Percentiles rank a stretch among this genome's conserved stretches.
phyloP scores from a whole-genome alignment of 2,888 invertebrate species.

The Drosophila colorata region DNA sequence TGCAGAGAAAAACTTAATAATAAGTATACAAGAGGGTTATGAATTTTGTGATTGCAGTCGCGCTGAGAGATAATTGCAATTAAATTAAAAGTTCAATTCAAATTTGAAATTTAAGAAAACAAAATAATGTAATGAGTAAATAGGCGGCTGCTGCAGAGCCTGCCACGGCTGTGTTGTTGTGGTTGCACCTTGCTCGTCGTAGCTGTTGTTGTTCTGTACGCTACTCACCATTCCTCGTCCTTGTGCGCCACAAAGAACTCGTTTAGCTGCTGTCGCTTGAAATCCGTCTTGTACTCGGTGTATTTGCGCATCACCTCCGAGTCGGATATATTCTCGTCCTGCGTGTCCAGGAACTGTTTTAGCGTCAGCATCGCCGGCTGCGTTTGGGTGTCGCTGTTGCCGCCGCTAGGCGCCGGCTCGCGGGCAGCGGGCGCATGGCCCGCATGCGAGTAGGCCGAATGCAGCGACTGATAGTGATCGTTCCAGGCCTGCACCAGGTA shows the following conservation, averaged over 20 bases:
- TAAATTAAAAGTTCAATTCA: slow-evolving; percentile 4
- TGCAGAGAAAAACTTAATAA: slow-evolving; percentile 84
- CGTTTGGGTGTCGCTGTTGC: slow-evolving; percentile 86
- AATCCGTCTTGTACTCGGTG: slow-evolving; percentile 99
- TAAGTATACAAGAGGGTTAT: slow-evolving; percentile 74
- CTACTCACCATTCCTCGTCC: slow-evolving; percentile 99
- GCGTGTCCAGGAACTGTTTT: slow-evolving; percentile 97
- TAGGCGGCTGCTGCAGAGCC: neutral
- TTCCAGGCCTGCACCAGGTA: slow-evolving; percentile 85
- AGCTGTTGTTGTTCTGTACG: neutral
- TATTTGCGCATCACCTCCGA: slow-evolving; percentile 98
- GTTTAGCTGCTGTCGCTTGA: slow-evolving; percentile 97
- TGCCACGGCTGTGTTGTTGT: slow-evolving; percentile 1
- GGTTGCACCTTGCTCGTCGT: slow-evolving; percentile 4
- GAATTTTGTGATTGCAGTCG: slow-evolving; percentile 41
- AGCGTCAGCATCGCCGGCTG: slow-evolving; percentile 98
- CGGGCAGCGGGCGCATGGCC: slow-evolving; percentile 66
- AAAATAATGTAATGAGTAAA: slow-evolving; percentile 19
- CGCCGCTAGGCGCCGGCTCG: slow-evolving; percentile 51
- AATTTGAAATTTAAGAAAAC: slow-evolving; percentile 7
- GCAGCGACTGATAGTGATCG: slow-evolving; percentile 84
- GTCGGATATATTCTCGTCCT: slow-evolving; percentile 99
- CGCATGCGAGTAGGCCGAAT: slow-evolving; percentile 75
- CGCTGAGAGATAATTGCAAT: slow-evolving; percentile 34
- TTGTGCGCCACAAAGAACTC: slow-evolving; percentile 99